Evolutionary conservation across 2,113 vertebrate genomes (phyloP).

Genomic region (Rhea pennata): DNA sequence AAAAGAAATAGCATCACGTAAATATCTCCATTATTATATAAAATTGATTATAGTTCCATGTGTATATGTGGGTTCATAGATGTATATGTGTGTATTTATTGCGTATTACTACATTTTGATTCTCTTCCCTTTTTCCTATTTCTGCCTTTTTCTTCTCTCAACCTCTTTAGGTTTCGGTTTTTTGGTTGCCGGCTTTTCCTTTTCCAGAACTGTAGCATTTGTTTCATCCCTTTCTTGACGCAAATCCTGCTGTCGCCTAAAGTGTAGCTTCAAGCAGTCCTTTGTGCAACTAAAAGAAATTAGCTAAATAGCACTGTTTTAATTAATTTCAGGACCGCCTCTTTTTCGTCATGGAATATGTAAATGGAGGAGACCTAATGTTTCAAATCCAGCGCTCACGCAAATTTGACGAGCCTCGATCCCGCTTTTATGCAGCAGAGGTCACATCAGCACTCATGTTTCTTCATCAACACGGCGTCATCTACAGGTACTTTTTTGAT

Average conservation of each 20-base stretch:
- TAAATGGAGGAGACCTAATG: constrained; percentile 98
- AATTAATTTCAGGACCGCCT: constrained; percentile 90
- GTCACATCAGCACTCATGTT: constrained; percentile 99
- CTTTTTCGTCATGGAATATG: constrained; percentile 99
- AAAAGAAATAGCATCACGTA: neutral
- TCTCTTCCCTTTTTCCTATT: neutral
- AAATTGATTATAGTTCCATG: neutral
- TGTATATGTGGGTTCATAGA: neutral
- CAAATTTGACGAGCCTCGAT: constrained; percentile 96
- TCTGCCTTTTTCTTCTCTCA: neutral
- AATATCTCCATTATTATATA: neutral
- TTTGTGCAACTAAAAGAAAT: constrained; percentile 31
- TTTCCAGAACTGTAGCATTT: neutral
- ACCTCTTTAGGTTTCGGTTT: neutral
- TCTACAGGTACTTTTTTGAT: constrained; percentile 89
- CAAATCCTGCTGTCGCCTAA: neutral
- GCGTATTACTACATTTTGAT: neutral
- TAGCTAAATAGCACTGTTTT: constrained; percentile 48
- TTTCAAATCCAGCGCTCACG: constrained; percentile 98
- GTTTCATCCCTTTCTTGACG: constrained; percentile 24
- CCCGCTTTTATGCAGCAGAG: constrained; percentile 96
- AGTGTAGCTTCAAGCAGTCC: constrained; percentile 4
- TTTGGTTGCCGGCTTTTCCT: neutral
- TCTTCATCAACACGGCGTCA: constrained; percentile 96
- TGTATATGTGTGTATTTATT: neutral